These are phyloP conservation scores for Oreonectes daqikongensis DNA, from an alignment of 2,797 vertebrate genomes.

Conservation along the genomic window DNA sequence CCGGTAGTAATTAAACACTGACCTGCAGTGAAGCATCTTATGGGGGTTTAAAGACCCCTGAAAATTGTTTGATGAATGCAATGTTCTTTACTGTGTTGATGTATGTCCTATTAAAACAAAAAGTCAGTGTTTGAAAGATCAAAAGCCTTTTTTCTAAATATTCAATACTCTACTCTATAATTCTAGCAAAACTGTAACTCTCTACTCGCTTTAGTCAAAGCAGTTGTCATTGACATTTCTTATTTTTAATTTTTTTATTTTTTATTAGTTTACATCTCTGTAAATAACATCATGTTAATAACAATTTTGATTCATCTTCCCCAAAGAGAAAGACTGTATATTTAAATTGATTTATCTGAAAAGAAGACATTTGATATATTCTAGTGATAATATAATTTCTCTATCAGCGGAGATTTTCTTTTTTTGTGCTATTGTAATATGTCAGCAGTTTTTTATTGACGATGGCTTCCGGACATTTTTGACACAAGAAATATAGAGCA, in stretches of 20 bases:
- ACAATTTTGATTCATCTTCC: too few relatives aligned
- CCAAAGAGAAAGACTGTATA: too few relatives aligned
- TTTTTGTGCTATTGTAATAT: not conserved
- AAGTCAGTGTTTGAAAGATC: not conserved
- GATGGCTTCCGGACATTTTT: not conserved
- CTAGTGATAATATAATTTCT: not conserved
- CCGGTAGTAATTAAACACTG: constrained; percentile 41
- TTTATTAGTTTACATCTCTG: too few relatives aligned
- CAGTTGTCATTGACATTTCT: not conserved
- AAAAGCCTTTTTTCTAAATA: not conserved
- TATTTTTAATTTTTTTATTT: too few relatives aligned
- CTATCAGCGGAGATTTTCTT: not conserved
- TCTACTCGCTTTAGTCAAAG: too few relatives aligned
- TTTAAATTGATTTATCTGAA: too few relatives aligned
- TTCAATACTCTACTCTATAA: not conserved
- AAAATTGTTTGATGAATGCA: not conserved
- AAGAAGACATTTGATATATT: too few relatives aligned
- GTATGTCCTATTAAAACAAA: not conserved
- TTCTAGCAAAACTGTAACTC: too few relatives aligned
- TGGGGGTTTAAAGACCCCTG: constrained; percentile 17
- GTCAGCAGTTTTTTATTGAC: not conserved
- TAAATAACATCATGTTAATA: too few relatives aligned
- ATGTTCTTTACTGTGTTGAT: not conserved
- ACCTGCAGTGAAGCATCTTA: constrained; percentile 34
- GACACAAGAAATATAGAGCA: not conserved